These are phyloP conservation scores for Megaceryle alcyon DNA, from an alignment of 2,797 vertebrate genomes.

Conservation along the genomic window DNA sequence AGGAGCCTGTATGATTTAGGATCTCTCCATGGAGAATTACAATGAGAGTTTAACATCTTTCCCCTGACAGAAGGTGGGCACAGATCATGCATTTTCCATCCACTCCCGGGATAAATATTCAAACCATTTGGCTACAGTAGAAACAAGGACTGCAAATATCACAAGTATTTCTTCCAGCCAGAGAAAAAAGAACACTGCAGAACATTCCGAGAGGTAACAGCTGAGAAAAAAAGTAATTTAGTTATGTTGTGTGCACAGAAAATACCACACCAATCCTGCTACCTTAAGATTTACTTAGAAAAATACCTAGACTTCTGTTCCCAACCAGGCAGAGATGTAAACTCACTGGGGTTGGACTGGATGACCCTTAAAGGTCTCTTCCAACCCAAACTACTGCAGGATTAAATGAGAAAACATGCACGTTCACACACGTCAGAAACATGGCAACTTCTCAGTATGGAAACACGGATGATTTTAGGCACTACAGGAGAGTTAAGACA, in stretches of 20 bases:
- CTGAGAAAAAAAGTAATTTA: not conserved
- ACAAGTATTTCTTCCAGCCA: not conserved
- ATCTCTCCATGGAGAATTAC: not conserved
- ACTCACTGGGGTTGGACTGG: not conserved
- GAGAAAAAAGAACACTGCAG: accelerated
- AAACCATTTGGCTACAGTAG: not conserved
- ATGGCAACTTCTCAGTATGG: not conserved
- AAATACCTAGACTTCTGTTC: not conserved
- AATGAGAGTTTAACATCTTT: accelerated
- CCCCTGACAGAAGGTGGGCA: not conserved
- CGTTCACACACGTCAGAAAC: not conserved
- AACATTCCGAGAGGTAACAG: not conserved
- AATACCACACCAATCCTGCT: not conserved
- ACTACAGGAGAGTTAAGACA: not conserved
- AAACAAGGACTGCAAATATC: not conserved
- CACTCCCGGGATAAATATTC: not conserved
- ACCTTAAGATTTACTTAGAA: not conserved
- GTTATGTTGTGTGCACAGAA: not conserved
- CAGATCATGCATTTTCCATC: not conserved
- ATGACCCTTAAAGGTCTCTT: not conserved
- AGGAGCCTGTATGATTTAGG: not conserved
- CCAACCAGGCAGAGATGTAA: not conserved
- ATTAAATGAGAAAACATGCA: not conserved
- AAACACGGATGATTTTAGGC: not conserved
- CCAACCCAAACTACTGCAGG: not conserved